Evolutionary conservation across 92 coral and sea anemone species (phyloP), one percentile per base, ranked within the genome.

Genomic region (Actinostola sp.): DNA sequence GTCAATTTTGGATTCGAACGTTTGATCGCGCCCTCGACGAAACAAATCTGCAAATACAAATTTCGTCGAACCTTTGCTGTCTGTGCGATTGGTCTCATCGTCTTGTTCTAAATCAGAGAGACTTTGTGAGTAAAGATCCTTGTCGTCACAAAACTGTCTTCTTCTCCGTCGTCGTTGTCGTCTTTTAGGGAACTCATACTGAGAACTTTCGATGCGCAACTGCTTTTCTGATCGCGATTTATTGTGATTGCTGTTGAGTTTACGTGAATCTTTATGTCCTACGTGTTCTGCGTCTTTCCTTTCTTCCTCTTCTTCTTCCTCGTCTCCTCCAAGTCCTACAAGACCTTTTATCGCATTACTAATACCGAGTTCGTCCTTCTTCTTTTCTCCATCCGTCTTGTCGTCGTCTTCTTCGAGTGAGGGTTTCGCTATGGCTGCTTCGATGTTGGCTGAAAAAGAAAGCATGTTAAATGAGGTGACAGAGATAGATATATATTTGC

Each of bases 371-470:
- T 66, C 72, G 12, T 45, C 53, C 19, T 66, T 28, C n/a, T 66
- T 66, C 28, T 66, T 51, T 29, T 70, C 65, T 70, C 12, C 35
- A 8, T 70, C 51, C 8, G 42, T 70, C 32, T 36, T 53, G 11
- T 72, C 78, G 19, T 69, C 71, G 30, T 60, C 58, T 34, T 72
- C 79, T 51, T 48, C 71, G n/a, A 66, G 45, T 27, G 85, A 41
- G 1, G 67, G 76, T 17, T 77, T 63, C 1, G 89, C 76, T 11
- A 84, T 27, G 1, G 89, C 89, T 7, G 75, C 80, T 27, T 84
- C 80, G 19, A 84, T 54, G 19, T 53, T 65, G 51, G 82, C 89
- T 84, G 39, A 11, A 42, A 53, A 39, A 49, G 36, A 14, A 25
- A 46, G 38, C 38, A 20, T 0, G 9, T 0, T 7, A 25, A 65